These are phyloP conservation scores for Drosophila histrio DNA, from an alignment of 2,888 invertebrate genomes.

Conservation along the genomic window DNA sequence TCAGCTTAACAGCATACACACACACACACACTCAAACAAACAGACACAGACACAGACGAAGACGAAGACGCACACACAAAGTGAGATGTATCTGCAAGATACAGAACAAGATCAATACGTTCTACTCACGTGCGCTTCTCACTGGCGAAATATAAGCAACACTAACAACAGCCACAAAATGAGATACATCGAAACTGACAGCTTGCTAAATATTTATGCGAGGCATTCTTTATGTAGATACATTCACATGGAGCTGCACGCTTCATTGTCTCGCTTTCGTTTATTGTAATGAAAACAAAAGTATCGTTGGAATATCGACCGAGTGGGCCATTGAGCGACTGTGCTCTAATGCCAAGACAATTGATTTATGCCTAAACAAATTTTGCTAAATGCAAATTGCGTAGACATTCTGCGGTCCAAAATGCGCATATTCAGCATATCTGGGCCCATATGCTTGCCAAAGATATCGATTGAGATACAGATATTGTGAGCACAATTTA, in stretches of 20 bases:
- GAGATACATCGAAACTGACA: constrained; percentile 49
- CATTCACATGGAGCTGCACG: constrained; percentile 54
- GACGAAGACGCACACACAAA: constrained; percentile 22
- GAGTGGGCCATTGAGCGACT: neutral
- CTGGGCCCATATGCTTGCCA: constrained; percentile 35
- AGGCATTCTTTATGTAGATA: constrained; percentile 49
- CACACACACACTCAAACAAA: constrained; percentile 21
- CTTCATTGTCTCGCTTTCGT: constrained; percentile 56
- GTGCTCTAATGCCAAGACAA: constrained; percentile 8
- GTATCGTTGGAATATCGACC: constrained; percentile 32
- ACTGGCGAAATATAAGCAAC: constrained; percentile 29
- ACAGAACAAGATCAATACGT: constrained; percentile 75
- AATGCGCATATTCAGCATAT: constrained; percentile 54
- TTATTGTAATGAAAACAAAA: constrained; percentile 73
- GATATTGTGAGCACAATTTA: constrained; percentile 40
- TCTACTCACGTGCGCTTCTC: constrained; percentile 72
- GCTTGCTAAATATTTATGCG: constrained; percentile 72
- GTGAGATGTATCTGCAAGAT: constrained; percentile 75
- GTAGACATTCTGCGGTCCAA: constrained; percentile 29
- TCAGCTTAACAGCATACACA: constrained; percentile 42
- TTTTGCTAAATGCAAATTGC: constrained; percentile 58
- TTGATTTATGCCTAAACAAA: constrained; percentile 50
- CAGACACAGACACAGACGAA: constrained; percentile 16
- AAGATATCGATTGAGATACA: constrained; percentile 21
- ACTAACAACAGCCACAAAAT: constrained; percentile 25